Evolutionary conservation across 92 coral and sea anemone species (phyloP), one percentile per base, ranked within the genome.

Genomic region (Actinernus sp.): DNA sequence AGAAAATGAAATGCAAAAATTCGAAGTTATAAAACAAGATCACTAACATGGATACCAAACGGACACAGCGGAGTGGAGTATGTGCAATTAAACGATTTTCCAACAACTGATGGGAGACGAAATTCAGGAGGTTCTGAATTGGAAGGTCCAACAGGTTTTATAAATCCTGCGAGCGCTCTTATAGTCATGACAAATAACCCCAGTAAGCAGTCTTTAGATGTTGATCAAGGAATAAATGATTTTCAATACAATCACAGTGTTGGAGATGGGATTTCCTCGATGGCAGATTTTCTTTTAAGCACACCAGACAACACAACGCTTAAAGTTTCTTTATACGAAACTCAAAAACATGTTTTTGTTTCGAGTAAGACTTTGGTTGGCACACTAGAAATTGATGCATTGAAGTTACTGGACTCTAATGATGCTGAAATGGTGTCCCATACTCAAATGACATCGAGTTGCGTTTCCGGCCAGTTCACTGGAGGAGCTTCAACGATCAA

Each of bases 181-280:
- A 6, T 6, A 34, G 41, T 6, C 6, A 34, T 14, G 41, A 14
- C n/a, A n/a, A n/a, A n/a, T n/a, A n/a, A n/a, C n/a, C n/a, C n/a
- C n/a, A n/a, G n/a, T n/a, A n/a, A n/a, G n/a, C n/a, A n/a, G n/a
- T n/a, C n/a, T n/a, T n/a, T n/a, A n/a, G n/a, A n/a, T n/a, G n/a
- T n/a, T n/a, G n/a, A n/a, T n/a, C n/a, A n/a, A n/a, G n/a, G n/a
- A n/a, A n/a, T n/a, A n/a, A n/a, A n/a, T n/a, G n/a, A n/a, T n/a
- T n/a, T 34, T 6, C 41, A 6, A 6, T 34, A 34, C 58, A 11
- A 52, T 28, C 72, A 74, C 23, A 26, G 48, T 0, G 49, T 73
- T 52, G 88, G 88, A 45, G 81, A 71, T 55, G 72, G 73, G 6
- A 36, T 43, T 3, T 59, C 55, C 61, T 56, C 64, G 2, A 46